A percentile compares a stretch with the other conserved stretches of the same genome.
phyloP scores from a whole-genome alignment of 2,888 invertebrate species.

The Polymixis lichenea region DNA sequence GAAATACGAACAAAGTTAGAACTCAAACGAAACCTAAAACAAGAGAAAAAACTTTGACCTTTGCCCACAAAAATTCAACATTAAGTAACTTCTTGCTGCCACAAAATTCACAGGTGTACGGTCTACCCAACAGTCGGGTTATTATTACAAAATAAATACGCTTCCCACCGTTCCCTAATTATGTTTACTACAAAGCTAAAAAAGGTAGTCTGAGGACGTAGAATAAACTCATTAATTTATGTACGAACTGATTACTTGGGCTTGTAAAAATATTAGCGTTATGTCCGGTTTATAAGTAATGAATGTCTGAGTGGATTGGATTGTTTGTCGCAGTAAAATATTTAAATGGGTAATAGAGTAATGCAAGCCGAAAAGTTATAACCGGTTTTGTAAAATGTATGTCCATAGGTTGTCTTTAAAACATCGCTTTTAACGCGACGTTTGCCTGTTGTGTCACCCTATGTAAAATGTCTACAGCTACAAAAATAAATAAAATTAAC shows the following conservation, averaged over 20 bases:
- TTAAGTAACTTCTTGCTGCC: slow-evolving; percentile 20
- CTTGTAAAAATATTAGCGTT: slow-evolving; percentile 25
- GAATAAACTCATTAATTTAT: slow-evolving; percentile 57
- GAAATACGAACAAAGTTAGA: not conserved
- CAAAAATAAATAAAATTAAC: not conserved
- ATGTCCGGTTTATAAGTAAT: not conserved
- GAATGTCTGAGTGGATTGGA: slow-evolving; percentile 7
- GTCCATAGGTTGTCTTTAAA: not conserved
- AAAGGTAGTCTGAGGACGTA: slow-evolving; percentile 37
- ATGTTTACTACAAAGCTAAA: slow-evolving; percentile 53
- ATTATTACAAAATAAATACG: slow-evolving; percentile 55
- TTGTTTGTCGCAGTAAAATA: not conserved
- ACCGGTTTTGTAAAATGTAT: not conserved
- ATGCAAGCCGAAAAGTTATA: not conserved
- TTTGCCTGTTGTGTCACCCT: not conserved
- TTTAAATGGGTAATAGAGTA: not conserved
- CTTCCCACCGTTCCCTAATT: slow-evolving; percentile 39
- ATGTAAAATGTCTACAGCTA: not conserved
- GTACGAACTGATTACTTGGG: slow-evolving; percentile 33
- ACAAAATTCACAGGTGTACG: slow-evolving; percentile 22
- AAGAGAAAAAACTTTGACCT: not conserved
- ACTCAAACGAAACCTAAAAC: not conserved
- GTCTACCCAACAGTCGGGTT: slow-evolving; percentile 26
- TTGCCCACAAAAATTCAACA: slow-evolving; percentile 8
- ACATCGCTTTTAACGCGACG: not conserved